Percentiles rank a stretch among this genome's conserved stretches.
Conservation (phyloP, 2,888 invertebrate species). For the Thereva nobilitata region DNA sequence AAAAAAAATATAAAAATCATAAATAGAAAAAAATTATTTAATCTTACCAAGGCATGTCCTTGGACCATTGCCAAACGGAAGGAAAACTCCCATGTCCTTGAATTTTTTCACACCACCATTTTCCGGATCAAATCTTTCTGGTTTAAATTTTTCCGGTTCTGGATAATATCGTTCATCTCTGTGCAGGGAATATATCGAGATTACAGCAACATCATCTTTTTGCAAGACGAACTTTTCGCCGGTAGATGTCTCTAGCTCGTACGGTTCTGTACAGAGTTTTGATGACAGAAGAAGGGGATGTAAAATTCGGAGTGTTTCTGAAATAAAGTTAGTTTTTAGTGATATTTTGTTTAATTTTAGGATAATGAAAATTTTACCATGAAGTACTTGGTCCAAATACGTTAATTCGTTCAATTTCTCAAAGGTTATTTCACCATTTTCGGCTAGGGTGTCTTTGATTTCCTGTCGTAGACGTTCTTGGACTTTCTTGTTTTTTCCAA, state of each 20-base stretch:
- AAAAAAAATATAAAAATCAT: background rate
- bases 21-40: background rate
- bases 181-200: constrained; percentile 53
- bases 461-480: constrained; percentile 49
- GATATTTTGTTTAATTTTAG: background rate
- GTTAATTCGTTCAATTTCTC: constrained; percentile 47
- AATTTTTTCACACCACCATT: constrained; percentile 46
- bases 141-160: constrained; percentile 61
- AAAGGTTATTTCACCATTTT: constrained; percentile 44
- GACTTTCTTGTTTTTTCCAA: constrained; percentile 45
- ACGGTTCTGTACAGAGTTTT: constrained; percentile 48
- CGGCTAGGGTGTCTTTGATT: constrained; percentile 43
- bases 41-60: constrained; percentile 54
- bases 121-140: constrained; percentile 59
- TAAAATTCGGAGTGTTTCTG: constrained; percentile 51
- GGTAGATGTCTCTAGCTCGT: constrained; percentile 43
- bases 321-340: constrained; percentile 11
- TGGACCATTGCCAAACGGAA: constrained; percentile 58
- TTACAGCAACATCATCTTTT: constrained; percentile 43
- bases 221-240: constrained; percentile 41
- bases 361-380: constrained; percentile 44
- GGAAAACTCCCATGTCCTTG: constrained; percentile 48
- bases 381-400: constrained; percentile 50
- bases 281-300: constrained; percentile 45
- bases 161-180: constrained; percentile 59